Evolutionary conservation across 2,888 invertebrate genomes (phyloP).

Genomic region (Lacanobia wlatinum): DNA sequence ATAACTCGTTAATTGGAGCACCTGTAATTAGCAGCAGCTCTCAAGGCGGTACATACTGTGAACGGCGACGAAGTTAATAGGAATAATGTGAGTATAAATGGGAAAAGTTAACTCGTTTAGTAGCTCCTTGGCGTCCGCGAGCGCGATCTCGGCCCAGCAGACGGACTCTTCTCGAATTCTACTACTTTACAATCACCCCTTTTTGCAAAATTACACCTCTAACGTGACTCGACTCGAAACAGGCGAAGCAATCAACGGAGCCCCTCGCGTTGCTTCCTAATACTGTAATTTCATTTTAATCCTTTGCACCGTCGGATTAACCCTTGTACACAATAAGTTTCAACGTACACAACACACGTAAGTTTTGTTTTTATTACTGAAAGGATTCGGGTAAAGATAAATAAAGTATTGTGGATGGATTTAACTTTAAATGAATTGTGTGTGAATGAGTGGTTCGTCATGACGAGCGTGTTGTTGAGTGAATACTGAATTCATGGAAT

Average conservation of each 20-base stretch:
- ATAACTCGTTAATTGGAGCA: slow-evolving; percentile 83
- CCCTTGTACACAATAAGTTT: slow-evolving; percentile 63
- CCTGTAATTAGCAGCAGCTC: slow-evolving; percentile 83
- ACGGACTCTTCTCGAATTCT: slow-evolving; percentile 71
- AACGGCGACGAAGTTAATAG: slow-evolving; percentile 84
- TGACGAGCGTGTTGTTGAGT: slow-evolving; percentile 35
- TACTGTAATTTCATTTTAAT: slow-evolving; percentile 74
- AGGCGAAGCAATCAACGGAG: slow-evolving; percentile 63
- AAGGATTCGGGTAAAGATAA: slow-evolving; percentile 60
- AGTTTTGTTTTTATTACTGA: slow-evolving; percentile 59
- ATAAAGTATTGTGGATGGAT: slow-evolving; percentile 67
- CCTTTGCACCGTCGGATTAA: slow-evolving; percentile 70
- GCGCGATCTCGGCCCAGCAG: slow-evolving; percentile 72
- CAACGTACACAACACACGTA: slow-evolving; percentile 54
- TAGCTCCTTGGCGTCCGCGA: slow-evolving; percentile 76
- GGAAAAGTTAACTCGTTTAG: slow-evolving; percentile 88
- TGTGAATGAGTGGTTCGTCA: slow-evolving; percentile 66
- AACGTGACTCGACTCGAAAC: slow-evolving; percentile 81
- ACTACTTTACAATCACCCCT: slow-evolving; percentile 84
- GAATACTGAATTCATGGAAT: slow-evolving; percentile 37
- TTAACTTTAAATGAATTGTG: slow-evolving; percentile 67
- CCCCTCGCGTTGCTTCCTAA: slow-evolving; percentile 66
- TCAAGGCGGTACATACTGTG: slow-evolving; percentile 82
- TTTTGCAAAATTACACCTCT: slow-evolving; percentile 83
- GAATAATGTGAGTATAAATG: slow-evolving; percentile 88